Percentiles rank a stretch among this genome's conserved stretches.
Evolutionary conservation across 2,888 invertebrate genomes (phyloP).

Genomic region (Leucoma salicis): DNA sequence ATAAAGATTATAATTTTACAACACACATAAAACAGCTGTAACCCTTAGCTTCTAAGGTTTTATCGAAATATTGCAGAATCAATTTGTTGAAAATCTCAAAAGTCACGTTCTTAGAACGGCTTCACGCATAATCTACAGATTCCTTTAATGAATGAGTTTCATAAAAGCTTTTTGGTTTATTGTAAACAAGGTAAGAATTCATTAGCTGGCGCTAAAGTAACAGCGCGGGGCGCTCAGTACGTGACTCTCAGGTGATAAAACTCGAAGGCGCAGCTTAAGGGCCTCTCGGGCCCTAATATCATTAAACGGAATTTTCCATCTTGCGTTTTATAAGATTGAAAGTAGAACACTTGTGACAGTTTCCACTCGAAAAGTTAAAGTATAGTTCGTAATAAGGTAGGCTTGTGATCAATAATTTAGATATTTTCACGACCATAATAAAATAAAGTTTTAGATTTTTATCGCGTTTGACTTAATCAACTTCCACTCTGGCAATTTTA

Average conservation of each 20-base stretch:
- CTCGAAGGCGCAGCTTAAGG: slow-evolving; percentile 43
- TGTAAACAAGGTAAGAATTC: slow-evolving; percentile 74
- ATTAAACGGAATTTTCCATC: slow-evolving; percentile 50
- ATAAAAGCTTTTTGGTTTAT: slow-evolving; percentile 70
- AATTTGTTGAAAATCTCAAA: slow-evolving; percentile 54
- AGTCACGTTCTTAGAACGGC: slow-evolving; percentile 60
- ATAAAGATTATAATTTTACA: slow-evolving; percentile 34
- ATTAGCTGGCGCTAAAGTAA: slow-evolving; percentile 55
- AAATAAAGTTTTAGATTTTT: no score
- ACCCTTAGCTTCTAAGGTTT: slow-evolving; percentile 42
- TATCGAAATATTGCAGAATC: slow-evolving; percentile 46
- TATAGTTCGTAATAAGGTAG: slow-evolving; percentile 3
- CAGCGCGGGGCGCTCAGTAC: slow-evolving; percentile 48
- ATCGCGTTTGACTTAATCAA: no score
- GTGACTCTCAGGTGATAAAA: slow-evolving; percentile 67
- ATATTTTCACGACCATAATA: no score
- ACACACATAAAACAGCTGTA: slow-evolving; percentile 34
- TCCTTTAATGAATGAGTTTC: slow-evolving; percentile 63
- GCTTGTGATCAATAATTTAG: background rate
- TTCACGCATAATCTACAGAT: slow-evolving; percentile 65
- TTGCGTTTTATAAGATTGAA: slow-evolving; percentile 38
- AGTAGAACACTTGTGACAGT: slow-evolving; percentile 30
- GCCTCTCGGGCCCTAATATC: slow-evolving; percentile 51
- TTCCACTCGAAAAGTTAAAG: slow-evolving; percentile 10
- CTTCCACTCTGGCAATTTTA: no score